phyloP scores from a whole-genome alignment of 1,140 invertebrate species.

The Trichonephila clavipes region DNA sequence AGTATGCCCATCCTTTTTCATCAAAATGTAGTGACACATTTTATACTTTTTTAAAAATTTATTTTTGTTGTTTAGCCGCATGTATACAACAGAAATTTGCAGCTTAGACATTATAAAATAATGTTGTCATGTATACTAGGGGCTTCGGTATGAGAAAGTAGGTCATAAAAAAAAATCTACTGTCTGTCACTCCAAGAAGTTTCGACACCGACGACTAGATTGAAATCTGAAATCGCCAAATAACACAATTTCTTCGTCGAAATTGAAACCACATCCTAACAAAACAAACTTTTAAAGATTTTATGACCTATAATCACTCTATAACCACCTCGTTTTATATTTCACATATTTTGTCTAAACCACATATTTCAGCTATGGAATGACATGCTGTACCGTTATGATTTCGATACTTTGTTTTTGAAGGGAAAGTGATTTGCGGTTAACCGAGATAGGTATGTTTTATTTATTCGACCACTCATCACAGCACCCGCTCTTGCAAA shows the following conservation, averaged over 20 bases:
- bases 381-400: background rate
- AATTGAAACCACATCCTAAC: background rate
- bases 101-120: background rate
- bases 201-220: background rate
- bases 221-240: background rate
- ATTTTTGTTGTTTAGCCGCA: no score
- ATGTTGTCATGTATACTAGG: background rate
- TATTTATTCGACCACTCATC: background rate
- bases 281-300: background rate
- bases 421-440: background rate
- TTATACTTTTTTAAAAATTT: no score
- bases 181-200: background rate
- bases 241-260: background rate
- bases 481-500: no score
- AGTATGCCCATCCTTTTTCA: no score
- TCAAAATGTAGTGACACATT: no score
- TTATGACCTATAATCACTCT: slow-evolving; percentile 1
- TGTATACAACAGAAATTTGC: background rate
- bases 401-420: background rate
- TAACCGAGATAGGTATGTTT: background rate
- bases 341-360: background rate
- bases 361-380: background rate
- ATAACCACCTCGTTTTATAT: background rate
- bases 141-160: background rate
- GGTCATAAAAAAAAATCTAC: background rate